A percentile compares a stretch with the other conserved stretches of the same genome.
Evolutionary conservation across 2,888 invertebrate species (phyloP).

Genomic region (Hydropsyche betteni): DNA sequence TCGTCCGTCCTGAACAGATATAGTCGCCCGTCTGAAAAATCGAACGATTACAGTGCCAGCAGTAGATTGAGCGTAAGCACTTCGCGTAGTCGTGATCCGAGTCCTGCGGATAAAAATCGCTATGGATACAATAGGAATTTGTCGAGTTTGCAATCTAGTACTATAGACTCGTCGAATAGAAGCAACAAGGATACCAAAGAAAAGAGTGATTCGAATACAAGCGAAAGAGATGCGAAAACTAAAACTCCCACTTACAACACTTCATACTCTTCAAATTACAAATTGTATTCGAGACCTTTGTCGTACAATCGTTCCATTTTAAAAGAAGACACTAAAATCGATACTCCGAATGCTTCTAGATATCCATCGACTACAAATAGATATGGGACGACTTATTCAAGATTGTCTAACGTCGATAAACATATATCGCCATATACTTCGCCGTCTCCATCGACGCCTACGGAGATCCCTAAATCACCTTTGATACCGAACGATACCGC

Average conservation of each 20-base stretch:
- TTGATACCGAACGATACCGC: slow-evolving; percentile 7
- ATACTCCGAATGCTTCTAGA: slow-evolving; percentile 38
- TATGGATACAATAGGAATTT: slow-evolving; percentile 62
- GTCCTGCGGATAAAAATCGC: slow-evolving; percentile 62
- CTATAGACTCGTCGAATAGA: slow-evolving; percentile 34
- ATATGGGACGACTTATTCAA: slow-evolving; percentile 41
- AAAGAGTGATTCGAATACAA: slow-evolving; percentile 60
- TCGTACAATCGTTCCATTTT: slow-evolving; percentile 40
- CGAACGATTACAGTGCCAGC: slow-evolving; percentile 57
- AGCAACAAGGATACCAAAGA: slow-evolving; percentile 34
- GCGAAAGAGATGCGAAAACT: slow-evolving; percentile 63
- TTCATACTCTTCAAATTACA: slow-evolving; percentile 61
- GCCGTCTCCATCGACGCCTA: background rate
- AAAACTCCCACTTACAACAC: slow-evolving; percentile 64
- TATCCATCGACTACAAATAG: slow-evolving; percentile 44
- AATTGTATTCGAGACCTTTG: slow-evolving; percentile 64
- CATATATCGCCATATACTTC: slow-evolving; percentile 1
- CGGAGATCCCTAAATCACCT: background rate
- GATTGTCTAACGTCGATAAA: slow-evolving; percentile 39
- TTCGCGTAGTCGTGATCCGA: slow-evolving; percentile 66
- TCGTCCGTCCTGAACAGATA: slow-evolving; percentile 47
- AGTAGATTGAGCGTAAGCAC: slow-evolving; percentile 61
- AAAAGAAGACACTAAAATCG: slow-evolving; percentile 45
- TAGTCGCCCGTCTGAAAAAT: slow-evolving; percentile 50
- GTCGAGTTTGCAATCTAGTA: slow-evolving; percentile 55